Conservation (phyloP, 2,113 vertebrate species). For the Alethe castanea region DNA sequence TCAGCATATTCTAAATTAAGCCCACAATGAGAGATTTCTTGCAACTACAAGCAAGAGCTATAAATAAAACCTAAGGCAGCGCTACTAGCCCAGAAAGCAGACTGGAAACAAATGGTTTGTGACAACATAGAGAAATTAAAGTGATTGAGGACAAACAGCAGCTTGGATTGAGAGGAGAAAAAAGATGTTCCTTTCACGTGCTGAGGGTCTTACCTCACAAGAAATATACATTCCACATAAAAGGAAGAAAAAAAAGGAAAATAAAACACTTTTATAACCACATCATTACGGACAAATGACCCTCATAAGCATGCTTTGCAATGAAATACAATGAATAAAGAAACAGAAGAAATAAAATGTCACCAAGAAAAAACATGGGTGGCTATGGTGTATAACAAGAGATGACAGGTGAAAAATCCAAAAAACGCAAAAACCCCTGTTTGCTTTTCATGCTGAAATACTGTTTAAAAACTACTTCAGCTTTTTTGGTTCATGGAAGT, state of each 20-base stretch:
- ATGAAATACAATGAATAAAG: constrained; percentile 56
- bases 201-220: constrained; percentile 90
- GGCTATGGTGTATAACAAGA: neutral
- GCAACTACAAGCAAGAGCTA: constrained; percentile 48
- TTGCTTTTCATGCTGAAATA: neutral
- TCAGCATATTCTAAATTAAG: constrained; percentile 49
- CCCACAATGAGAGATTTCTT: constrained; percentile 37
- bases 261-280: constrained; percentile 77
- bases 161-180: constrained; percentile 50
- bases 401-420: neutral
- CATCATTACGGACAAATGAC: constrained; percentile 67
- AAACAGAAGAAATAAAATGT: constrained; percentile 21
- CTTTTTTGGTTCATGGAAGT: neutral
- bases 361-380: neutral
- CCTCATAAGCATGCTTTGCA: constrained; percentile 66
- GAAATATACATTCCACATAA: constrained; percentile 92
- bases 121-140: constrained; percentile 67
- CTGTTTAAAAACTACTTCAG: neutral
- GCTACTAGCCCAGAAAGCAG: constrained; percentile 63
- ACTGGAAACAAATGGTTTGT: constrained; percentile 56
- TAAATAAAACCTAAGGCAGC: constrained; percentile 36
- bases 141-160: constrained; percentile 61
- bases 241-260: constrained; percentile 82
- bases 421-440: neutral
- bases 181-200: constrained; percentile 72